Base-by-base conservation (phyloP, 1,140 invertebrate species). In the Hirudo medicinalis region DNA sequence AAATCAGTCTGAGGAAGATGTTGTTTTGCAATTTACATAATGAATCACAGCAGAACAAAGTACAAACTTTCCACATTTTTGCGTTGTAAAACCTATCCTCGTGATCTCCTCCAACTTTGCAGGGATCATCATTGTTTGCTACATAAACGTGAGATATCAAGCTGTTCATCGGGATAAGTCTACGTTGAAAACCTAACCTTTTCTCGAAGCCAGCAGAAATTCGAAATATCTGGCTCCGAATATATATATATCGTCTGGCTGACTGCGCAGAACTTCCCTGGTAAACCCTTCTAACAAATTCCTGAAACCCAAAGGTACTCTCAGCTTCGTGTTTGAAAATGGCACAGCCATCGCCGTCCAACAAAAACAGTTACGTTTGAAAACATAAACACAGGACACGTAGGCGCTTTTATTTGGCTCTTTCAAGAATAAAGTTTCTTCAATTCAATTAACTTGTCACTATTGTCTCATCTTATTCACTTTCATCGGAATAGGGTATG, bases 141-240 rank as follows among this genome's bases (percentile, higher is more conserved):
- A 15, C n/a, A n/a, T 25, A n/a, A 32, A 15, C 11, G 15, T 32
- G 6, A 25, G 22, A 25, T 22, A 15, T 15, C 43, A 49, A 49
- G 43, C 9, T 49, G 13, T 49, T 49, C 19, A 63, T 15, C 20
- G 57, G 3, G 15, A 60, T 27, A 60, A 63, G 11, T n/a, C 29
- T 63, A 63, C 9, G 22, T 63, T n/a, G 19, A 49, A 49, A 49
- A 9, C 60, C 79, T 77, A 78, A 80, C 80, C 79, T 74, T 86
- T 83, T 43, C 87, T 79, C 3, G 85, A 76, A 60, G 80, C 78
- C 0, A 88, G 71, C 54, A 88, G 80, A 40, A 84, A 83, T 75
- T 87, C 84, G 76, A 88, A 88, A 77, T 88, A 87, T 71, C 83
- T 81, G 0, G 87, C 86, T 13, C 86, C 86, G 77, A 88, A 89